Conservation (phyloP, 2,113 vertebrate genomes). For the Paradisaea rubra region DNA sequence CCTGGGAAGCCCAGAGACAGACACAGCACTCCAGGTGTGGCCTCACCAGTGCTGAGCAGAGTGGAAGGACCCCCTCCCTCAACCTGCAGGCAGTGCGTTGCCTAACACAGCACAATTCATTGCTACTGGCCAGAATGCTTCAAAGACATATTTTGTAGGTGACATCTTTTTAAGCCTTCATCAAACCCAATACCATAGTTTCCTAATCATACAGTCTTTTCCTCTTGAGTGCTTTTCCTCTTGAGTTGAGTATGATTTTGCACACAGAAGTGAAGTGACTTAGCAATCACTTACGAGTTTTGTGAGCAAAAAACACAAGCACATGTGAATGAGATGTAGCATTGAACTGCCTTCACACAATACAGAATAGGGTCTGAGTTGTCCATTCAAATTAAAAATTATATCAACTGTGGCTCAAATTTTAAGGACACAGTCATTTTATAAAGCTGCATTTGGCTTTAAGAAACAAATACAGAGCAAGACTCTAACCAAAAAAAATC, state of each 20-base stretch:
- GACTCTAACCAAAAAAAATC: background rate
- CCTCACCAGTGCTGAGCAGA: background rate
- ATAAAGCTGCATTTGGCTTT: background rate
- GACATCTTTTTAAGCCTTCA: background rate
- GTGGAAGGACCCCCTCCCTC: background rate
- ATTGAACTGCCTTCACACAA: background rate
- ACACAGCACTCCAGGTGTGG: background rate
- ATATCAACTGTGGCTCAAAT: background rate
- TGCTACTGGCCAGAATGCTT: background rate
- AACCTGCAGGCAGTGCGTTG: fast-evolving
- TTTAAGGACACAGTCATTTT: background rate
- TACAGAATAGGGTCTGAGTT: background rate
- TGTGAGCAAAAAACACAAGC: background rate
- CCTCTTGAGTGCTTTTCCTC: background rate
- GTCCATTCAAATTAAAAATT: background rate
- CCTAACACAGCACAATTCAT: background rate
- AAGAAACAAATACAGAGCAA: background rate
- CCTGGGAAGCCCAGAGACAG: background rate
- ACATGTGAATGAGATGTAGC: background rate
- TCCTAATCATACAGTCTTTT: background rate
- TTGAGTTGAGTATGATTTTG: background rate
- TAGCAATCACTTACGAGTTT: background rate
- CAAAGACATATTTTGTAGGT: background rate
- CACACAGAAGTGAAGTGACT: background rate
- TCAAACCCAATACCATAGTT: background rate